Percentiles rank a stretch among this genome's conserved stretches.
These are phyloP conservation scores for Coregonus sp. DNA, from an alignment of 2,797 vertebrate genomes.

Conservation along the genomic window DNA sequence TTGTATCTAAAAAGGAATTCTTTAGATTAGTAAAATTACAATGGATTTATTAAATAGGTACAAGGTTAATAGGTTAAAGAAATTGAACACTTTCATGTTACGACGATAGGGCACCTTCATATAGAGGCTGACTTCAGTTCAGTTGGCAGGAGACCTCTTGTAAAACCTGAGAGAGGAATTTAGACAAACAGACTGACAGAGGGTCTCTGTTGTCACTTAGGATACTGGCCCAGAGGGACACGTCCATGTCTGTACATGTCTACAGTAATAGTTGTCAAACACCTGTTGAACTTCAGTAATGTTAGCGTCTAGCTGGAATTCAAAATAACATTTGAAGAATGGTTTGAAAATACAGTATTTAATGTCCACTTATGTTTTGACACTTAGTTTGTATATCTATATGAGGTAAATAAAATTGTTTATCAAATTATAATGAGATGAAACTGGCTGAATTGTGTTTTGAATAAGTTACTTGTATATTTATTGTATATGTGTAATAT, in stretches of 20 bases:
- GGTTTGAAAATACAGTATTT: background rate
- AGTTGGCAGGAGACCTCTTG: background rate
- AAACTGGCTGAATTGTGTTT: too few relatives aligned
- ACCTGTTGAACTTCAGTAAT: background rate
- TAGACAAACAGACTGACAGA: background rate
- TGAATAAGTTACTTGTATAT: too few relatives aligned
- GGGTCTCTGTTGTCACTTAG: background rate
- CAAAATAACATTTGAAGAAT: background rate
- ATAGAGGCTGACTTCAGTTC: background rate
- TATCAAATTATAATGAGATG: too few relatives aligned
- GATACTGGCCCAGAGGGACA: background rate
- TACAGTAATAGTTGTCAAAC: background rate
- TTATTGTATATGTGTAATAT: too few relatives aligned
- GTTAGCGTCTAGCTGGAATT: background rate
- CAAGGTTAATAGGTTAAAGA: background rate
- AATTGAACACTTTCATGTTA: background rate
- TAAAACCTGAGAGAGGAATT: background rate
- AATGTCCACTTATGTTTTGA: background rate
- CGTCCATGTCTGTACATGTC: background rate
- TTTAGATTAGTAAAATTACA: background rate
- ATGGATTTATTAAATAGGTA: background rate
- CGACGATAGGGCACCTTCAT: background rate
- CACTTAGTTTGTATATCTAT: background rate
- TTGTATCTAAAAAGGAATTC: background rate
- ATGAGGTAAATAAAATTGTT: too few relatives aligned